These are phyloP conservation scores for Aphelocoma coerulescens DNA, from an alignment of 2,113 vertebrate genomes.

Conservation along the genomic window DNA sequence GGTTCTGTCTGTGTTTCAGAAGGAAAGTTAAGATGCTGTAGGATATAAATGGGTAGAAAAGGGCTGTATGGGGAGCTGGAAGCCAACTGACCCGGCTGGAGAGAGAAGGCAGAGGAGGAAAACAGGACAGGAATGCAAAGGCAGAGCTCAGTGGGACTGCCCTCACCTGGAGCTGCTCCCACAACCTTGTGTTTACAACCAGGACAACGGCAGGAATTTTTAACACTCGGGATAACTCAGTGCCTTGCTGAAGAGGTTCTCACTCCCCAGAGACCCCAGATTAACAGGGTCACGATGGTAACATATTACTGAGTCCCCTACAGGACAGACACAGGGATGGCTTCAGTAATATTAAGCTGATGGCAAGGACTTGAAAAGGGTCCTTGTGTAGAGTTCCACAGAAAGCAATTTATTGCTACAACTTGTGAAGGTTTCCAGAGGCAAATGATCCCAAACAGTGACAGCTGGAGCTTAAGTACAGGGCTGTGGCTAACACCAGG, in stretches of 20 bases:
- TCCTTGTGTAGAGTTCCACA: too few species aligned
- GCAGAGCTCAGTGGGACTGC: neutral
- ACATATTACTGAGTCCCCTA: neutral
- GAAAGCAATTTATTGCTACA: too few species aligned
- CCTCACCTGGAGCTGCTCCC: neutral
- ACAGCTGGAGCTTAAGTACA: too few species aligned
- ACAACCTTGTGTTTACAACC: neutral
- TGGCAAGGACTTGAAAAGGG: too few species aligned
- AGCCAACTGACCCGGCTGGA: neutral
- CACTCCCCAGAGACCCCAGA: neutral
- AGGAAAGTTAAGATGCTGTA: neutral
- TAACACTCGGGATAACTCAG: neutral
- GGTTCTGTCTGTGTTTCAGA: neutral
- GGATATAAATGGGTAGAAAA: neutral
- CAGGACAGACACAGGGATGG: too few species aligned
- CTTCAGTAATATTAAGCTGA: too few species aligned
- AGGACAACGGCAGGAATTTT: neutral
- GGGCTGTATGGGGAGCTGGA: neutral
- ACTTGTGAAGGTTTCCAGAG: too few species aligned
- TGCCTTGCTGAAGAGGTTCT: neutral
- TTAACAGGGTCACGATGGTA: neutral
- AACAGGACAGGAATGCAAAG: neutral
- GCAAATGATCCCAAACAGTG: too few species aligned
- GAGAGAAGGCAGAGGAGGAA: neutral
- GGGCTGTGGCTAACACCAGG: too few species aligned